phyloP scores from a whole-genome alignment of 2,888 invertebrate species.

The Eurytoma californica region DNA sequence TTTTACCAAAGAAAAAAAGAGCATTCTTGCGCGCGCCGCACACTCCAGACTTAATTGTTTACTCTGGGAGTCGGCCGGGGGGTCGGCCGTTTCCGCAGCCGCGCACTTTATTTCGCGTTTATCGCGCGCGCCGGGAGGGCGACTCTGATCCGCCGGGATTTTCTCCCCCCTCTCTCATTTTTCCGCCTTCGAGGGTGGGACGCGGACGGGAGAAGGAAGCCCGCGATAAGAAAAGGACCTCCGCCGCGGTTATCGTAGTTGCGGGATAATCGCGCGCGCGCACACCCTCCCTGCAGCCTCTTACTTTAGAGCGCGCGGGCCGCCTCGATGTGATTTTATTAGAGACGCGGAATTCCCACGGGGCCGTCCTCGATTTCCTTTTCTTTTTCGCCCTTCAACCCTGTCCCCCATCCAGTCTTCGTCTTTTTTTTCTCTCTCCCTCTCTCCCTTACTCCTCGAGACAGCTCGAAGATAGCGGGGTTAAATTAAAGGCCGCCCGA shows the following conservation, averaged over 20 bases:
- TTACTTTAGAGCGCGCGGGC: slow-evolving; percentile 31
- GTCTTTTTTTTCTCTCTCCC: not conserved
- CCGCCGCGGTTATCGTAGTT: slow-evolving; percentile 47
- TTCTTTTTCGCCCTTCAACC: slow-evolving; percentile 13
- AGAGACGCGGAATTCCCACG: slow-evolving; percentile 30
- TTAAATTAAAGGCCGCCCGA: not conserved
- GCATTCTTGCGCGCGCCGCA: not conserved
- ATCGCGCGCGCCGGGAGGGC: slow-evolving; percentile 20
- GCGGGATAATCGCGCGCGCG: slow-evolving; percentile 44
- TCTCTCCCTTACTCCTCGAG: not conserved
- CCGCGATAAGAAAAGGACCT: slow-evolving; percentile 47
- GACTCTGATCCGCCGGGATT: slow-evolving; percentile 39
- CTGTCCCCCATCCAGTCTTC: not conserved
- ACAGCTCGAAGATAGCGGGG: not conserved
- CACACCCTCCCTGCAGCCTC: not conserved
- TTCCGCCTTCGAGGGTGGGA: not conserved
- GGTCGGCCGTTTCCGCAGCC: not conserved
- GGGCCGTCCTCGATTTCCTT: slow-evolving; percentile 2
- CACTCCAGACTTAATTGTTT: not conserved
- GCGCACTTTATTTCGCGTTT: slow-evolving; percentile 32
- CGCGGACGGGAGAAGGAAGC: not conserved
- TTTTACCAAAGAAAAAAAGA: no score
- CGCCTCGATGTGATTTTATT: slow-evolving; percentile 49
- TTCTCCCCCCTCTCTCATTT: slow-evolving; percentile 8
- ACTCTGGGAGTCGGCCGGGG: not conserved